These are phyloP conservation scores for Perizoma flavofasciatum DNA, from an alignment of 2,888 invertebrate species.

Conservation along the genomic window DNA sequence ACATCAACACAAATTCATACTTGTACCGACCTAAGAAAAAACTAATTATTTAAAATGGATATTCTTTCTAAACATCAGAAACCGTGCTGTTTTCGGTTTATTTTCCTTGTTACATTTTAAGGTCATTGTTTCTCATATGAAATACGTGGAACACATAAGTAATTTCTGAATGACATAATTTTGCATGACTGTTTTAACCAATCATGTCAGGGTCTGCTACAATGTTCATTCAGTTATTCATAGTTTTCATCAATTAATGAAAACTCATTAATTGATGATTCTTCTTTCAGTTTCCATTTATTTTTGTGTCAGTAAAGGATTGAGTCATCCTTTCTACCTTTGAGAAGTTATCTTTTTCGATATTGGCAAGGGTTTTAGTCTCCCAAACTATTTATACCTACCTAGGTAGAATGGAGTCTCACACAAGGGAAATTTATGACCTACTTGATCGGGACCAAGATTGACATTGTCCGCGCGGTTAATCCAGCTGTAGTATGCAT, in stretches of 20 bases:
- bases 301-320: neutral
- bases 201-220: slow-evolving; percentile 42
- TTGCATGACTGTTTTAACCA: slow-evolving; percentile 34
- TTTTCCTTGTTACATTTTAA: slow-evolving; percentile 36
- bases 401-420: neutral
- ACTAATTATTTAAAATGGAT: neutral
- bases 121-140: slow-evolving; percentile 42
- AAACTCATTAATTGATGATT: too few relatives aligned
- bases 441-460: neutral
- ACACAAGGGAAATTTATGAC: slow-evolving; percentile 17
- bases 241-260: too few relatives aligned
- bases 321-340: slow-evolving; percentile 8
- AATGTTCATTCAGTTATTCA: too few relatives aligned
- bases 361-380: slow-evolving; percentile 18
- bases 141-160: slow-evolving; percentile 47
- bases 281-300: neutral
- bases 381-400: neutral
- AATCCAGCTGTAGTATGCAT: too few relatives aligned
- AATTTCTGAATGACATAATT: slow-evolving; percentile 30
- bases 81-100: slow-evolving; percentile 12
- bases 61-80: slow-evolving; percentile 7
- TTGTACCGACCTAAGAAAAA: too few relatives aligned
- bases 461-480: too few relatives aligned
- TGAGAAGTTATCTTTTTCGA: slow-evolving; percentile 15
- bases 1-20: too few relatives aligned